Base-by-base conservation (phyloP, 2,888 invertebrate genomes). In the Plebejus anna region DNA sequence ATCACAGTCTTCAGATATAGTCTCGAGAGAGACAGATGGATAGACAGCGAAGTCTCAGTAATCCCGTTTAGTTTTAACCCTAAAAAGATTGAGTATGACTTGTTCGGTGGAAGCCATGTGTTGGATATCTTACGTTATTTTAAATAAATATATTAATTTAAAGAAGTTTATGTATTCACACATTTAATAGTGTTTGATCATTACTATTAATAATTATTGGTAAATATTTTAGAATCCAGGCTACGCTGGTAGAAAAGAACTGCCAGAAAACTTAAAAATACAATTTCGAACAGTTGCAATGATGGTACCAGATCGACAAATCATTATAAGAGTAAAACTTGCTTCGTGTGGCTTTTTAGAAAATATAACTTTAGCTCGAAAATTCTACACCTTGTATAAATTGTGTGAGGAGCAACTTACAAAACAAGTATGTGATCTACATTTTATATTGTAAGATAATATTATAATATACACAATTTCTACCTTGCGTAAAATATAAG, bases 271-370 rank as follows among this genome's bases (percentile, higher is more conserved):
- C 91, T 94, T 99, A 81, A 99, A 99, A 94, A 98, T 99, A 83
- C 99, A 99, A 90, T 99, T 99, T 90, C 96, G 99, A 76, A 98
- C 98, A 0, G 99, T 99, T 0, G 98, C 99, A 70, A 99, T 99
- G 99, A 99, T 99, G 99, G 99, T 99, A 22, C 99, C 99, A 0
- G 99, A 99, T 88, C 94, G 99, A 78, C 99, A 98, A 91, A 99
- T 99, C 84, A 99, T 99, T 84, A 99, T 99, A 81, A 94, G 99
- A 80, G 99, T 99, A 0, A 99, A 99, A 91, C 91, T 99, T 75
- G 99, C 99, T 28, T 98, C 98, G 81, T 99, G 99, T 87, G 99
- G 99, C 42, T 99, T 99, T 88, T 92, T 98, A 70, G 98, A 99
- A 89, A 99, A 99, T 87, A 98, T 99, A 61, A 98, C 98, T 0